These are phyloP conservation scores for Tetragnatha versicolor DNA, from an alignment of 1,140 invertebrate genomes.

Conservation along the genomic window DNA sequence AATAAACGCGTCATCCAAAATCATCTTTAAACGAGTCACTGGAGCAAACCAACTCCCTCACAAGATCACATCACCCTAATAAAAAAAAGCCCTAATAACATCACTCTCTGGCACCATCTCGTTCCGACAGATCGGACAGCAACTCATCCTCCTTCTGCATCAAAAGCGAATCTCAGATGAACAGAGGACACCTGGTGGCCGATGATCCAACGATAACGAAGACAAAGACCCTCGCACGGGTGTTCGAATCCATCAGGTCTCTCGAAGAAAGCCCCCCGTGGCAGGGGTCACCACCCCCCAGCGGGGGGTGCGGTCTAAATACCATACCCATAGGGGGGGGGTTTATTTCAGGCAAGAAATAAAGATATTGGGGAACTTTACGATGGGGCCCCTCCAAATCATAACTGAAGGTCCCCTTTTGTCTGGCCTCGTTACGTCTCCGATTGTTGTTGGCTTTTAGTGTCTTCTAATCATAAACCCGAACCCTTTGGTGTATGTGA, in stretches of 20 bases:
- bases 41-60: too few relatives aligned
- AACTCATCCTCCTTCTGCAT: not conserved
- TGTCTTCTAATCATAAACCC: too few relatives aligned
- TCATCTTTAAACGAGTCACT: too few relatives aligned
- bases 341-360: not conserved
- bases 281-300: not conserved
- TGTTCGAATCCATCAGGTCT: not conserved
- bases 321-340: not conserved
- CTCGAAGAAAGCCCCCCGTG: not conserved
- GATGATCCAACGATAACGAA: not conserved
- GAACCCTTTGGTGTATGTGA: too few relatives aligned
- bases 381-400: not conserved
- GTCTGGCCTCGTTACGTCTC: too few relatives aligned
- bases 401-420: not conserved
- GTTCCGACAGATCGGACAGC: too few relatives aligned
- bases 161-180: conserved; percentile 4
- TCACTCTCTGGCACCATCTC: too few relatives aligned
- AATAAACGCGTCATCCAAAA: too few relatives aligned
- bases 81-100: too few relatives aligned
- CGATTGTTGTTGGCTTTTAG: too few relatives aligned
- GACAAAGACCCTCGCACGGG: not conserved
- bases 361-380: not conserved
- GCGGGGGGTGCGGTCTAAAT: conserved; percentile 1
- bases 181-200: not conserved
- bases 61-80: too few relatives aligned